Conservation (phyloP, 2,888 invertebrate species). For the Oasisia sp. region DNA sequence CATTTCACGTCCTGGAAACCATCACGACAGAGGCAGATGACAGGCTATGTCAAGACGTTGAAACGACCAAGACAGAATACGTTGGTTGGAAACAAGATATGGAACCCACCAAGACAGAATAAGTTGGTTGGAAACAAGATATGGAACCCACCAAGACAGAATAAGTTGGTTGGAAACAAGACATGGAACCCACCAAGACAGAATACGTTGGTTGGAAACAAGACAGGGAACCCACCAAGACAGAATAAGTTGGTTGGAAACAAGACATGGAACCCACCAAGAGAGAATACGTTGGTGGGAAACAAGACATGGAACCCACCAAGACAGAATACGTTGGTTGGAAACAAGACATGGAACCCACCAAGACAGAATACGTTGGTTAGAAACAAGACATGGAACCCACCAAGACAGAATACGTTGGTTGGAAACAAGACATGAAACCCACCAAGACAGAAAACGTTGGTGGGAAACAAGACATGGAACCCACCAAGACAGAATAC, state of each 20-base stretch:
- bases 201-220: too few relatives aligned
- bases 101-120: slow-evolving; percentile 87
- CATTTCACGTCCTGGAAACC: too few relatives aligned
- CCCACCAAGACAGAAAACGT: background rate
- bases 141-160: too few relatives aligned
- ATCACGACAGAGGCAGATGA: too few relatives aligned
- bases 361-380: slow-evolving; percentile 99
- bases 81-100: background rate
- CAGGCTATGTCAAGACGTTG: background rate
- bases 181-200: too few relatives aligned
- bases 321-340: background rate
- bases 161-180: too few relatives aligned
- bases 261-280: background rate
- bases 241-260: too few relatives aligned
- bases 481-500: background rate
- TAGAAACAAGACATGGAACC: slow-evolving; percentile 73
- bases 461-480: background rate
- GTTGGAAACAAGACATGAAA: background rate
- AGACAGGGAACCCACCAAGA: too few relatives aligned
- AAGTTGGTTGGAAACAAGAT: slow-evolving; percentile 85
- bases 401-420: background rate
- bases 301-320: background rate
- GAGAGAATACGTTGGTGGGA: background rate
- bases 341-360: slow-evolving; percentile 60
- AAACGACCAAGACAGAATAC: background rate